Evolutionary conservation across 2,888 invertebrate genomes (phyloP).

Genomic region (Drosophila dives): DNA sequence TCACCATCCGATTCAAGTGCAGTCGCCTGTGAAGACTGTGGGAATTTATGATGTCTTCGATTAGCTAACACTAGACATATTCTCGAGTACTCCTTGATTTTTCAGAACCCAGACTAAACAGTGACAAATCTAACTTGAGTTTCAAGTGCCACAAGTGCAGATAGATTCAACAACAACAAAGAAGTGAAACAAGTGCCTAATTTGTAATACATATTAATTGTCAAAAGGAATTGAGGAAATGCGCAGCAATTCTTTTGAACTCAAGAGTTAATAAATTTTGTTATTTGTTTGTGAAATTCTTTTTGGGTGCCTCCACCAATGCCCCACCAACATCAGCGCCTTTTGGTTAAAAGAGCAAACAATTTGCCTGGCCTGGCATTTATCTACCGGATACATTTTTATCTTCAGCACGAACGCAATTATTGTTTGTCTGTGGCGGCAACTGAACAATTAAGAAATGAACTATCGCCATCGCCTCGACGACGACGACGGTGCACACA

Average conservation of each 20-base stretch:
- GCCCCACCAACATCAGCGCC: constrained; percentile 1
- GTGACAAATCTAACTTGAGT: constrained; percentile 53
- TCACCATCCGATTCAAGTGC: constrained; percentile 5
- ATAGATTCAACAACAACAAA: not conserved
- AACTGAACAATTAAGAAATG: constrained; percentile 75
- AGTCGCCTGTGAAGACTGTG: constrained; percentile 38
- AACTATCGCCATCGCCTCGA: constrained; percentile 64
- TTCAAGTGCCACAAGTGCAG: constrained; percentile 52
- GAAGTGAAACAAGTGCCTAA: constrained; percentile 47
- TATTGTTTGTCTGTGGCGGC: constrained; percentile 65
- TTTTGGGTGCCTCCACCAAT: constrained; percentile 5
- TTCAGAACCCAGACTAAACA: constrained; percentile 52
- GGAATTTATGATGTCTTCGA: constrained; percentile 40
- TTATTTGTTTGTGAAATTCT: constrained; percentile 73
- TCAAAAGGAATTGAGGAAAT: constrained; percentile 75
- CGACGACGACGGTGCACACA: constrained; percentile 29
- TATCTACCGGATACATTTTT: constrained; percentile 80
- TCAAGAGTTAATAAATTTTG: constrained; percentile 72
- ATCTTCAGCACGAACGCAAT: constrained; percentile 68
- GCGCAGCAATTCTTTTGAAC: constrained; percentile 75
- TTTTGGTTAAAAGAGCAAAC: constrained; percentile 54
- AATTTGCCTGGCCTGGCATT: constrained; percentile 54
- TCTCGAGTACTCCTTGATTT: constrained; percentile 3
- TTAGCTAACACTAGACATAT: constrained; percentile 18
- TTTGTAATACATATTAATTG: constrained; percentile 69